Percentiles rank a stretch among this genome's conserved stretches.
phyloP scores from a whole-genome alignment of 2,797 vertebrate genomes.

The Coranthus polyacanthus region DNA sequence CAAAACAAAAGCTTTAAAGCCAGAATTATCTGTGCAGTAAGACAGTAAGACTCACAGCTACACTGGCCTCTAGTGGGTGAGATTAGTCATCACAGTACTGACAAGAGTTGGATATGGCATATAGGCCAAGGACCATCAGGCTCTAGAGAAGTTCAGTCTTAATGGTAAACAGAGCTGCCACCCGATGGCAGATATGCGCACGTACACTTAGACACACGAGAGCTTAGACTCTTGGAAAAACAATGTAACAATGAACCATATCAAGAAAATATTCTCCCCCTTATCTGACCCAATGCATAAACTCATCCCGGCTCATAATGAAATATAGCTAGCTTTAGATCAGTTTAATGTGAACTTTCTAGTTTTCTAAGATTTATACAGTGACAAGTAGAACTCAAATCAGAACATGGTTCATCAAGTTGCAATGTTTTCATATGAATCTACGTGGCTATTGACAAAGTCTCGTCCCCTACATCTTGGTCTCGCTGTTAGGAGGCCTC shows the following conservation, averaged over 20 bases:
- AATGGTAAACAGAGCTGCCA: constrained; percentile 57
- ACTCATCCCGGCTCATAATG: constrained; percentile 40
- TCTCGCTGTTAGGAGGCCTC: constrained; percentile 89
- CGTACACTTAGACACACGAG: constrained; percentile 31
- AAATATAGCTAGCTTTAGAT: constrained; percentile 57
- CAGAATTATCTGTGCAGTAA: constrained; percentile 28
- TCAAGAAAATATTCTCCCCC: constrained; percentile 28
- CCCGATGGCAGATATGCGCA: constrained; percentile 17
- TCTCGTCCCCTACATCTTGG: constrained; percentile 90
- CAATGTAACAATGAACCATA: constrained; percentile 28
- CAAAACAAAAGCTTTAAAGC: constrained; percentile 30
- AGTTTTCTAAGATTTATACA: constrained; percentile 18
- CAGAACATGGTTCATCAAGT: constrained; percentile 34
- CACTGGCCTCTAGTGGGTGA: constrained; percentile 68
- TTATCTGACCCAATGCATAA: constrained; percentile 23
- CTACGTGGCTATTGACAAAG: background rate
- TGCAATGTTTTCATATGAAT: constrained; percentile 26
- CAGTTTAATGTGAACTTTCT: constrained; percentile 21
- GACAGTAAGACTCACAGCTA: constrained; percentile 23
- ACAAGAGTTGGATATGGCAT: constrained; percentile 19
- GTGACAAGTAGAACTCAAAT: constrained; percentile 19
- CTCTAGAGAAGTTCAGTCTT: constrained; percentile 33
- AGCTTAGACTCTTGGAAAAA: constrained; percentile 40
- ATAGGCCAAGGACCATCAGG: constrained; percentile 17
- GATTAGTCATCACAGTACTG: constrained; percentile 51